Percentiles rank a stretch among this genome's conserved stretches.
Conservation (phyloP, 2,888 invertebrate species). For the Emmelina monodactyla region DNA sequence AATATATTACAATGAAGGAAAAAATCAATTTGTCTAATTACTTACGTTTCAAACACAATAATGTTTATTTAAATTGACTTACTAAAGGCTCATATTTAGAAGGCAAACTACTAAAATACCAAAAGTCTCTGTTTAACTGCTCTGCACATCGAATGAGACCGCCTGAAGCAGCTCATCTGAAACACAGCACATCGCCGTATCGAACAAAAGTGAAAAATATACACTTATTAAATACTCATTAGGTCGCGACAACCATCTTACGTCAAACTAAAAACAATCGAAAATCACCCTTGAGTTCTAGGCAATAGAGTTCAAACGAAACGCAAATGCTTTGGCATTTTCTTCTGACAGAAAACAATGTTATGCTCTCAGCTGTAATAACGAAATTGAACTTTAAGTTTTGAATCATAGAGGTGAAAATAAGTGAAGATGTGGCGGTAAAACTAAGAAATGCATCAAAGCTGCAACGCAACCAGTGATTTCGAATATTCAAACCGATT, state of each 20-base stretch:
- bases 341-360: no score
- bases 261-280: conserved; percentile 1
- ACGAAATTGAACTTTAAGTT: no score
- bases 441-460: conserved; percentile 3
- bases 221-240: conserved; percentile 55
- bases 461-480: conserved; percentile 19
- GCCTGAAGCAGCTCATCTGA: conserved; percentile 39
- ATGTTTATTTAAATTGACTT: no score
- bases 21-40: no score
- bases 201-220: conserved; percentile 32
- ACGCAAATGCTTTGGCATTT: no score
- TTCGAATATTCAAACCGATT: conserved; percentile 20
- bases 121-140: conserved; percentile 17
- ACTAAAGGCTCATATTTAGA: no score
- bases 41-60: no score
- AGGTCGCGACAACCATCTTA: conserved; percentile 31
- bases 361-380: no score
- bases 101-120: no score
- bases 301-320: conserved; percentile 6
- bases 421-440: no score
- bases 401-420: no score
- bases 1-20: no score
- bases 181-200: conserved; percentile 31
- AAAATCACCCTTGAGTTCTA: conserved; percentile 14
- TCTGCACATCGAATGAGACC: conserved; percentile 34